Base-by-base conservation (phyloP, 2,113 vertebrate genomes). In the Octodon degus region DNA sequence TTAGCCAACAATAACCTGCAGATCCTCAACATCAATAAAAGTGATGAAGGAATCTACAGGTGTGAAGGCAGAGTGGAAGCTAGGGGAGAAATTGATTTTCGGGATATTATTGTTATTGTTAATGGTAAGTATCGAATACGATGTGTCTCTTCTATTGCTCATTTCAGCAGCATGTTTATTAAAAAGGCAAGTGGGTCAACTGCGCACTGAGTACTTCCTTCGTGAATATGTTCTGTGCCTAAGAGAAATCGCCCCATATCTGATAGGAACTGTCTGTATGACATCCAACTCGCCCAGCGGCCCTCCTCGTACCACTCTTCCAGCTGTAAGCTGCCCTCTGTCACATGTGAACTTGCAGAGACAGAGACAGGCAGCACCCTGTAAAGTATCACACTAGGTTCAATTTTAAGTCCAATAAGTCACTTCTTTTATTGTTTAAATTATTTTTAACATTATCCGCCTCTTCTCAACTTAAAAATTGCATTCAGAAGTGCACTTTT, bases 61-160 rank as follows among this genome's bases (percentile, higher is more conserved):
- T 99, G 99, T 84, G 99, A 99, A 98, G 99, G 99, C 94, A 99
- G 99, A 98, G 99, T 99, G 55, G 99, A 99, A 97, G 99, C 99
- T 12, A 98, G 99, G 43, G 99, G 99, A 70, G 99, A 99, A 98
- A 99, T 99, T 91, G 99, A 99, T 93, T 99, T 99, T 95, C 99
- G 99, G 89, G 99, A 99, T 98, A 99, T 99, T 94, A 98, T 98
- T 27, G 98, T 99, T 93, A 99, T 99, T 85, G 99, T 99, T 88
- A 99, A 99, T 81, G 99, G 99, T 99, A 98, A 99, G 99, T 89
- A 79, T 1, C 30, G 62, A 96, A 94, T 6, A 72, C n/a, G 58
- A 68, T 58, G 11, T 3, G 2, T 17, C 3, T 85, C 80, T 3
- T 63, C 43, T 32, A 67, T 70, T 97, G 2, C 93, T 74, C 25